Evolutionary conservation across 2,888 invertebrate genomes (phyloP).

Genomic region (Macrosoma leucophasiata): DNA sequence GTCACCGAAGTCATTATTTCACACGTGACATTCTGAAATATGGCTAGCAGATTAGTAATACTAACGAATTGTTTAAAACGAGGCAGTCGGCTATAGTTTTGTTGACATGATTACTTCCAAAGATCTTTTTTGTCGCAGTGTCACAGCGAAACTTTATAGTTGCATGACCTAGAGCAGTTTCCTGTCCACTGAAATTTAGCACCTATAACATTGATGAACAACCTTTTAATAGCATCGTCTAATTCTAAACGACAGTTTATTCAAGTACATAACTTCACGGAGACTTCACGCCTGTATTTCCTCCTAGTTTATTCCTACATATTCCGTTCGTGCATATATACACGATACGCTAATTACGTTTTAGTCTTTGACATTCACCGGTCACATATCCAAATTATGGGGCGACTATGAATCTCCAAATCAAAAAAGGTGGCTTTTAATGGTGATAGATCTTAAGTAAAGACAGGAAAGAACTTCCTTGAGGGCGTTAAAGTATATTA

Average conservation of each 20-base stretch:
- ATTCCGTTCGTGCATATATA: constrained; percentile 1
- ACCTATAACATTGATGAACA: constrained; percentile 69
- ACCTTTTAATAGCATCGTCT: constrained; percentile 56
- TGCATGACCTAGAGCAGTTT: constrained; percentile 63
- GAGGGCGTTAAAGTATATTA: no score
- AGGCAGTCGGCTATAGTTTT: no score
- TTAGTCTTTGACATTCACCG: neutral
- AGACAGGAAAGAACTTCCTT: no score
- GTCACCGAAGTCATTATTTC: no score
- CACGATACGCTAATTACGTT: neutral
- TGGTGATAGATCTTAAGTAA: no score
- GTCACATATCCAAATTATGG: neutral
- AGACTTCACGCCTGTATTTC: neutral
- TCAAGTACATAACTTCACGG: neutral
- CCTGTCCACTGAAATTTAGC: constrained; percentile 63
- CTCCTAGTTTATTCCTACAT: constrained; percentile 1
- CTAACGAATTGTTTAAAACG: no score
- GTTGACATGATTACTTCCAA: no score
- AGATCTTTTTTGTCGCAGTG: constrained; percentile 58
- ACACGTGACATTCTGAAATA: no score
- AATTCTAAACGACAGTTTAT: constrained; percentile 28
- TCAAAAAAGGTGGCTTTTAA: no score
- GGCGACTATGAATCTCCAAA: no score
- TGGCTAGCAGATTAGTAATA: no score
- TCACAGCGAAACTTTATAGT: constrained; percentile 58